Evolutionary conservation across 2,888 invertebrate species (phyloP).

Genomic region (Drosophila yooni): DNA sequence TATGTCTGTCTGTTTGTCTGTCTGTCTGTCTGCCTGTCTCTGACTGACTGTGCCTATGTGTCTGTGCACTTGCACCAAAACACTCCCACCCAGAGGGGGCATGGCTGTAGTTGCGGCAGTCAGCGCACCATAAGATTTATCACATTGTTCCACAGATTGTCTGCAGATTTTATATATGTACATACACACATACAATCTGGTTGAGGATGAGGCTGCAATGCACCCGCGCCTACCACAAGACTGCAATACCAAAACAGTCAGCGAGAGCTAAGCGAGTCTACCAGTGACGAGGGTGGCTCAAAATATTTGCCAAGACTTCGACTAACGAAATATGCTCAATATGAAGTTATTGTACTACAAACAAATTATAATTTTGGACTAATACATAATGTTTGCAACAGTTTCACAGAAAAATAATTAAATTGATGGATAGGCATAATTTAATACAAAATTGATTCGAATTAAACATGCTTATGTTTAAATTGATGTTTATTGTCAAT

Average conservation of each 20-base stretch:
- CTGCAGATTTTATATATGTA: conserved; percentile 71
- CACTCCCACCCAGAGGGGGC: conserved; percentile 77
- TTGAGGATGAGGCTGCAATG: conserved; percentile 50
- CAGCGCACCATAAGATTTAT: conserved; percentile 78
- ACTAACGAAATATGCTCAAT: neutral
- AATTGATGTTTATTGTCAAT: neutral
- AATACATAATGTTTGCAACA: neutral
- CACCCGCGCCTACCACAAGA: conserved; percentile 76
- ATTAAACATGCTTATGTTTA: neutral
- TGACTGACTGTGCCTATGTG: conserved; percentile 42
- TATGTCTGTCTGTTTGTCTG: conserved; percentile 14
- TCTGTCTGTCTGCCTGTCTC: conserved; percentile 17
- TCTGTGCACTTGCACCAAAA: conserved; percentile 71
- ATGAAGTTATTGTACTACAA: neutral
- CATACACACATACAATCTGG: conserved; percentile 15
- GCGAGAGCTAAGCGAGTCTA: conserved; percentile 43
- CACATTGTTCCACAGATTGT: conserved; percentile 83
- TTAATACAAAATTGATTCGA: neutral
- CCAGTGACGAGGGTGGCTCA: conserved; percentile 46
- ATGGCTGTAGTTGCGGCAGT: conserved; percentile 69
- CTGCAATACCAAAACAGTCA: conserved; percentile 39
- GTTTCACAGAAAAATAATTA: neutral
- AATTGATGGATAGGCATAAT: neutral
- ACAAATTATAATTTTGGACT: neutral
- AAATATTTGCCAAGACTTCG: conserved; percentile 9